Evolutionary conservation across 2,113 vertebrate genomes (phyloP).

Genomic region (Sturnus vulgaris): DNA sequence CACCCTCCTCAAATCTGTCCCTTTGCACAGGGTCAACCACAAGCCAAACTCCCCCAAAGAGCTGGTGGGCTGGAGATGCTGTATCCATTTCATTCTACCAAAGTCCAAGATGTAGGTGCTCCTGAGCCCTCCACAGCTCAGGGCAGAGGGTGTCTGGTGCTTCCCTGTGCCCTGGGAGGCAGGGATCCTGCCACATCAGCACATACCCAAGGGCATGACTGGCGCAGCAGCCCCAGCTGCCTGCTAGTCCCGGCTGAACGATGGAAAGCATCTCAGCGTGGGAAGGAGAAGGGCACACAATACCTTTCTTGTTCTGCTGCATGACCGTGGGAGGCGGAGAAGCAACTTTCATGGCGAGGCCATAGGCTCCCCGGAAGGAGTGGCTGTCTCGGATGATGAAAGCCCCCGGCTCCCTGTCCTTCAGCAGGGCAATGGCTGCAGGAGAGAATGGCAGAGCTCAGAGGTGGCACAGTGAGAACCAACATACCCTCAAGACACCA

Average conservation of each 20-base stretch:
- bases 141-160: background rate
- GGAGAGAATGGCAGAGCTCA: background rate
- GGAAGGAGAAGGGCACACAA: background rate
- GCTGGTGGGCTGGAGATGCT: background rate
- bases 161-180: background rate
- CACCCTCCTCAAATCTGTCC: background rate
- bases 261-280: conserved; percentile 8
- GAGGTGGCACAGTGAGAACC: background rate
- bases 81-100: background rate
- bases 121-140: background rate
- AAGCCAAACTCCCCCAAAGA: background rate
- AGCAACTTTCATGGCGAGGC: conserved; percentile 95
- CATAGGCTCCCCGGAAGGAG: conserved; percentile 94
- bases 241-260: accelerated
- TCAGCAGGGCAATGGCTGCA: conserved; percentile 88
- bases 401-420: conserved; percentile 89
- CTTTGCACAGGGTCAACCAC: background rate
- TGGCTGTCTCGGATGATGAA: conserved; percentile 98
- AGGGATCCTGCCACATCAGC: conserved; percentile 12
- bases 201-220: background rate
- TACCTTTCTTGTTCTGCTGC: conserved; percentile 95
- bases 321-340: conserved; percentile 85
- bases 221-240: background rate
- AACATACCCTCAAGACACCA: background rate
- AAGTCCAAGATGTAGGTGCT: background rate